Evolutionary conservation across 2,888 invertebrate genomes (phyloP).

Genomic region (Sminthurinus aureus): DNA sequence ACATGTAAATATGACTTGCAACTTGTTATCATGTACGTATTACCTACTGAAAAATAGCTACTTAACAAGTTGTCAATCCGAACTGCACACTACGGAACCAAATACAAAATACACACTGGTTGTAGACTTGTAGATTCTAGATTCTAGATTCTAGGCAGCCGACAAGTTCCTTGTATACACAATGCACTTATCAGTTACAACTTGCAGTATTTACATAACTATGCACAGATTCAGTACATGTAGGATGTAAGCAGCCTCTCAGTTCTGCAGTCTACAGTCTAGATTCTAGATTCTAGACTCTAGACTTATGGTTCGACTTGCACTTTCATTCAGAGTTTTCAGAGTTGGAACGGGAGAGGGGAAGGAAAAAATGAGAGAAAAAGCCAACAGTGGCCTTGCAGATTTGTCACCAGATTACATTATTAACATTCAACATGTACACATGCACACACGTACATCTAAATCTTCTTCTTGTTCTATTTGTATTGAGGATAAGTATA

Average conservation of each 20-base stretch:
- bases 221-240: background rate
- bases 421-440: background rate
- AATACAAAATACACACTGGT: too few species aligned
- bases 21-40: too few species aligned
- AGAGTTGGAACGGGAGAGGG: background rate
- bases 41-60: background rate
- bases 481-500: too few species aligned
- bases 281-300: too few species aligned
- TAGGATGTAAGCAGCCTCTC: too few species aligned
- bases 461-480: too few species aligned
- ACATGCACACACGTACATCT: background rate
- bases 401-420: conserved; percentile 27
- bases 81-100: background rate
- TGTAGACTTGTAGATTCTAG: too few species aligned
- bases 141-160: too few species aligned
- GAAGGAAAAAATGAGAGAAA: conserved; percentile 7
- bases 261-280: too few species aligned
- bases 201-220: background rate
- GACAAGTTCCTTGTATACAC: background rate
- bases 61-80: background rate
- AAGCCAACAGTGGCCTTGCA: background rate
- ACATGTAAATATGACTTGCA: too few species aligned
- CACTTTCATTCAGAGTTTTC: background rate
- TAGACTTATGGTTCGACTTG: too few species aligned
- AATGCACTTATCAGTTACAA: background rate